These are phyloP conservation scores for Percopsis transmontana DNA, from an alignment of 2,113 vertebrate genomes.

Conservation along the genomic window DNA sequence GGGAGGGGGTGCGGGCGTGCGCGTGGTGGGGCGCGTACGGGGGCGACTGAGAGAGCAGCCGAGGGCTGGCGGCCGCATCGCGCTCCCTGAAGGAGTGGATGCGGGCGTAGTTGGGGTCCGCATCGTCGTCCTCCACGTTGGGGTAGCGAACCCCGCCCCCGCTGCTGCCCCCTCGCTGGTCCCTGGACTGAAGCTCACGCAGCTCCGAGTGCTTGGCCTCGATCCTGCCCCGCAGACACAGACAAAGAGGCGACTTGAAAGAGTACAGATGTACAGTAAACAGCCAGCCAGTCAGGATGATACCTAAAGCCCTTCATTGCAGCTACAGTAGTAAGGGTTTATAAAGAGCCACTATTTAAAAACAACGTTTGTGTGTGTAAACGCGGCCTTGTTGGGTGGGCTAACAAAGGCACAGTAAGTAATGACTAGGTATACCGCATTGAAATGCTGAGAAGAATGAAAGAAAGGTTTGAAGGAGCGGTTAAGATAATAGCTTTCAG, in stretches of 20 bases:
- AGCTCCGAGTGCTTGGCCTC: constrained; percentile 89
- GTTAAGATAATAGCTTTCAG: neutral
- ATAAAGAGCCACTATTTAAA: neutral
- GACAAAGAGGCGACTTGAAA: neutral
- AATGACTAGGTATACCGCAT: neutral
- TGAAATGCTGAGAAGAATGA: neutral
- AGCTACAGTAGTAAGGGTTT: neutral
- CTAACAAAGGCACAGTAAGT: neutral
- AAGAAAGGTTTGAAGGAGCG: neutral
- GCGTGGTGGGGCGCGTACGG: constrained; percentile 55
- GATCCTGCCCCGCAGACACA: constrained; percentile 78
- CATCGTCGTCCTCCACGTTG: constrained; percentile 91
- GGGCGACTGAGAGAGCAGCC: constrained; percentile 40
- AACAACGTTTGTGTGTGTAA: neutral
- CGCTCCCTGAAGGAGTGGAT: constrained; percentile 89
- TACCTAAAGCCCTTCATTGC: neutral
- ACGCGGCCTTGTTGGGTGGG: neutral
- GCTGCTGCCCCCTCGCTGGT: constrained; percentile 47
- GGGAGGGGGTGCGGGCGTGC: constrained; percentile 78
- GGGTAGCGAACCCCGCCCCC: constrained; percentile 59
- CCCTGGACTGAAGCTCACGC: constrained; percentile 79
- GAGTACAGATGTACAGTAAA: no score
- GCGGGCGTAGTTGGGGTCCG: constrained; percentile 94
- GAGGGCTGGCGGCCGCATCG: constrained; percentile 63
- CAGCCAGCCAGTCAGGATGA: neutral